Evolutionary conservation across 1,140 invertebrate genomes (phyloP), one percentile per base, ranked within the genome.

Genomic region (Pararge aegeria): DNA sequence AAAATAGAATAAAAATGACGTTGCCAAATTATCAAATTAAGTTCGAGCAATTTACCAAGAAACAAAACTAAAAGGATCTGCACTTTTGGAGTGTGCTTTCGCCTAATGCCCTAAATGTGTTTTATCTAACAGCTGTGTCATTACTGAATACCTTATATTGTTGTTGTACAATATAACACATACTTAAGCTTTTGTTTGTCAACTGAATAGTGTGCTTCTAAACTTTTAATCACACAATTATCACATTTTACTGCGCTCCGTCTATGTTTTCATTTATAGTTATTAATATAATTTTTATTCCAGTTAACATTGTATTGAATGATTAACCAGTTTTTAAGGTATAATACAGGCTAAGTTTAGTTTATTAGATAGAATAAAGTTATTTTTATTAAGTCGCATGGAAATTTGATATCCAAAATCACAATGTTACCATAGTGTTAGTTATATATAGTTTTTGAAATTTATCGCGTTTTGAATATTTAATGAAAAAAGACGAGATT

Each of bases 361-460:
- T 40, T 18, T 51, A 37, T 58, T 50, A 51, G 34, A 58, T 58
- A 51, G 20, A 42, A 42, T 42, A 18, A 16, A 42, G 0, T 42
- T 51, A 24, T 50, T 51, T 44, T 40, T 12, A 16, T 46, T 44
- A 42, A 29, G 20, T 27, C 3, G 10, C 29, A 50, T 38, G 30
- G 1, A 16, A 52, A 46, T 60, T 37, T 50, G 46, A 50, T 50
- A 29, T 42, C 4, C 10, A 34, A 19, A 42, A 51, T 52, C 38
- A 53, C 37, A 60, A 53, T 60, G 57, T 60, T 60, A 60, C 57
- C 57, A 46, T 60, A 59, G 49, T 50, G 38, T 15, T 56, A 56
- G 13, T 42, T 15, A 7, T 42, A n/a, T 21, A 46, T 7, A 38
- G 18, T 49, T 20, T 24, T 29, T 44, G 29, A 19, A 53, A 53